Evolutionary conservation across 2,888 invertebrate species (phyloP).

Genomic region (Agonopterix subpropinquella): DNA sequence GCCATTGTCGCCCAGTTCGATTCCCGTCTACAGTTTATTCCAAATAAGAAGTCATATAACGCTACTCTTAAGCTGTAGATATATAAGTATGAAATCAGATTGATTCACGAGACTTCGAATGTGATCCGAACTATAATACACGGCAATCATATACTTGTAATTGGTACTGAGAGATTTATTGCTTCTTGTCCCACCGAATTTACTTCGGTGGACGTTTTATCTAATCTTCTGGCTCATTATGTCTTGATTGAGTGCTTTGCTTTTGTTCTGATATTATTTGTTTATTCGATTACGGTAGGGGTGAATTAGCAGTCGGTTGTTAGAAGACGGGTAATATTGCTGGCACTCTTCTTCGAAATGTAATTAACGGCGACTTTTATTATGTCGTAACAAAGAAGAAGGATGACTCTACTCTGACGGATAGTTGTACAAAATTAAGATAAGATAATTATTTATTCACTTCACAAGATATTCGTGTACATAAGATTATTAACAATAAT

Average conservation of each 20-base stretch:
- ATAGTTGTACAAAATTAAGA: no score
- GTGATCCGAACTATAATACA: constrained; percentile 9
- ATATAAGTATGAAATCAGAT: no score
- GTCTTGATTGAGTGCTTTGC: constrained; percentile 51
- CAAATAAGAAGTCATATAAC: background rate
- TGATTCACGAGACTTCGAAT: no score
- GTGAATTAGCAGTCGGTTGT: constrained; percentile 12
- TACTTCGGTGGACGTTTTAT: constrained; percentile 49
- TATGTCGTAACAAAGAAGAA: no score
- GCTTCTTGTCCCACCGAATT: constrained; percentile 46
- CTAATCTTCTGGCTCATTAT: constrained; percentile 59
- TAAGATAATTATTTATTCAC: no score
- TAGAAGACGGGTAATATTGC: background rate
- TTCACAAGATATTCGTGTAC: no score
- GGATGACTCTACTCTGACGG: no score
- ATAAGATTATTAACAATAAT: no score
- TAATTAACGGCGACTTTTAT: no score
- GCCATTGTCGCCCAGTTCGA: constrained; percentile 32
- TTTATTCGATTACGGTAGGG: constrained; percentile 38
- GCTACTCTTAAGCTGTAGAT: constrained; percentile 12
- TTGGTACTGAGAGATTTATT: constrained; percentile 64
- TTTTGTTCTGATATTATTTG: constrained; percentile 48
- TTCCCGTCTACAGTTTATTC: background rate
- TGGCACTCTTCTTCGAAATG: no score
- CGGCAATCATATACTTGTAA: constrained; percentile 59